Base-by-base conservation (phyloP, 1,140 invertebrate genomes). In the Holotrichia oblita region DNA sequence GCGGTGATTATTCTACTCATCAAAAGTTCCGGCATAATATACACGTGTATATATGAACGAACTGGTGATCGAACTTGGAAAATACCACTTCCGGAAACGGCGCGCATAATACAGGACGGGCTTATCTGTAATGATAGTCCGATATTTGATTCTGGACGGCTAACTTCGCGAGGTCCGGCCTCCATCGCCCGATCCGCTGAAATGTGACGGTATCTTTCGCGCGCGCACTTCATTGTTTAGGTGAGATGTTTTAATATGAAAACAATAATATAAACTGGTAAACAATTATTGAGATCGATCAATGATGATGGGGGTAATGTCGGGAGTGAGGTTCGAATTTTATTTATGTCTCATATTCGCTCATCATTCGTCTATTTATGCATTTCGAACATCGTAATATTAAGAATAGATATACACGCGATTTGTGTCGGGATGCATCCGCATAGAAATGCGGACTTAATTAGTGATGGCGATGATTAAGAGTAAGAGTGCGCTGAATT, bases 21-120 rank as follows among this genome's bases (percentile, higher is more conserved):
- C 61, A 27, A 72, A 74, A 74, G 73, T 74, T 74, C 73, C 73
- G 73, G 6, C 72, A 41, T 69, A 24, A 69, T 34, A 69, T 69
- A 22, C 61, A 34, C 61, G 14, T 69, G 61, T 69, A 22, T 69
- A 27, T 69, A 69, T 69, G 44, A 8, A 34, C 61, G 22, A 24
- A 24, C 24, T 34, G 48, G 48, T 55, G 48, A 55, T 69, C 61
- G 61, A 20, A 17, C 20, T 34, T 34, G 27, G 1, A 34, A 34
- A 24, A 17, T 34, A 34, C 10, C 12, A 34, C 61, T 69, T 69
- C 61, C 61, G 61, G 61, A 34, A 22, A 69, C 61, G 17, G 22
- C 61, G 61, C 61, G 20, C 61, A 34, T 69, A 55, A 55, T 69
- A 69, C 61, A 34, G 61, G 61, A 69, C 61, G 20, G 17, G 61